phyloP scores from a whole-genome alignment of 2,888 invertebrate species.

The Noctua fimbriata region DNA sequence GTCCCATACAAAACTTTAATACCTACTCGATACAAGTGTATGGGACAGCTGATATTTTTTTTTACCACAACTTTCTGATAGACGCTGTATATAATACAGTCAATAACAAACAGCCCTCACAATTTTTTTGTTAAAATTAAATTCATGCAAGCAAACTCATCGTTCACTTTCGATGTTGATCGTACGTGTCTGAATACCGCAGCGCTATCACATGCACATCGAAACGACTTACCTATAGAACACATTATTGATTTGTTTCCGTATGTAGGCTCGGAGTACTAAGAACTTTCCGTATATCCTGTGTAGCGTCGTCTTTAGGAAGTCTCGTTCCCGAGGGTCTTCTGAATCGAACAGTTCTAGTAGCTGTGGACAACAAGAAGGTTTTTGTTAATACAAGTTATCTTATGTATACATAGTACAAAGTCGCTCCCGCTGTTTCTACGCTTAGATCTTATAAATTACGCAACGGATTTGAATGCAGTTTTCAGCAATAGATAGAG shows the following conservation, averaged over 20 bases:
- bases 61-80: too few relatives aligned
- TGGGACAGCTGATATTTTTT: too few relatives aligned
- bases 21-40: too few relatives aligned
- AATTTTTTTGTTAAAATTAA: background rate
- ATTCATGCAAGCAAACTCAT: background rate
- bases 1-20: too few relatives aligned
- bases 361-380: slow-evolving; percentile 89
- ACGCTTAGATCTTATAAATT: too few relatives aligned
- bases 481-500: too few relatives aligned
- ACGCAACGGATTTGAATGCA: too few relatives aligned
- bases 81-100: background rate
- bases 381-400: slow-evolving; percentile 8
- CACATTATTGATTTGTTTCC: slow-evolving; percentile 99
- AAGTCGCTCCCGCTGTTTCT: too few relatives aligned
- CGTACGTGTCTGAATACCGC: background rate
- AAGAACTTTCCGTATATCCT: slow-evolving; percentile 99
- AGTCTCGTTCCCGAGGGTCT: slow-evolving; percentile 98
- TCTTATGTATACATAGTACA: too few relatives aligned
- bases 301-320: slow-evolving; percentile 99
- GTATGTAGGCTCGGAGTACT: slow-evolving; percentile 98
- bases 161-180: background rate
- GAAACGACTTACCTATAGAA: slow-evolving; percentile 93
- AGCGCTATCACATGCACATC: background rate
- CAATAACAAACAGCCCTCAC: background rate
- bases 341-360: slow-evolving; percentile 99